Evolutionary conservation across 2,888 invertebrate species (phyloP), one percentile per base, ranked within the genome.

Genomic region (Spodoptera picta): DNA sequence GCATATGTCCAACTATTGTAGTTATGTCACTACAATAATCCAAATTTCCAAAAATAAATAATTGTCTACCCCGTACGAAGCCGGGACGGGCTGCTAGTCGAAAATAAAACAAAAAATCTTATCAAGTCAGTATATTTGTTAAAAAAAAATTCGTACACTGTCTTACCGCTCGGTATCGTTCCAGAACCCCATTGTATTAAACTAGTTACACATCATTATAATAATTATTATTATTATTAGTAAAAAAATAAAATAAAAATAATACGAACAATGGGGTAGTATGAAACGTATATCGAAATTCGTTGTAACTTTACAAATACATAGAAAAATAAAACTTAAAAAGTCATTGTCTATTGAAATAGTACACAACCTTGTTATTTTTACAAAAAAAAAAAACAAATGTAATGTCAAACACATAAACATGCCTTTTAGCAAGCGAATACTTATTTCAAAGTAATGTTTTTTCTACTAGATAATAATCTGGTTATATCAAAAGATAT

Each of bases 121-220:
- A 84, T 83, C 68, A 83, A 89, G 91, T 93, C 91, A 93, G 92
- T 94, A 92, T 94, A 94, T 90, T 94, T 92, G 91, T 93, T 93
- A 91, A 90, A 91, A 88, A 88, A 80, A 88, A 90, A 90, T 78
- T 89, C 89, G 87, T 92, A 92, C 89, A 92, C 82, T 83, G 87
- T 85, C 83, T 81, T 73, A 83, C 73, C 69, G 58, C 19, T 82
- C 86, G 94, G 90, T 93, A 91, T 87, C 83, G 94, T 94, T 94
- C 94, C 94, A 94, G 94, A 94, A 92, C 92, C 90, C 92, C 94
- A 94, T 94, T 93, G 92, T 81, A 85, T 87, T 86, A 83, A 87
- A 85, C 85, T 82, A 86, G 82, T 87, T 85, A 84, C 79, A 79
- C 12, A 78, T 60, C 69, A 75, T 2, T 50, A 70, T 36, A 49